Percentiles rank a stretch among this genome's conserved stretches.
Evolutionary conservation across 2,113 vertebrate species (phyloP).

Genomic region (Astur gentilis): DNA sequence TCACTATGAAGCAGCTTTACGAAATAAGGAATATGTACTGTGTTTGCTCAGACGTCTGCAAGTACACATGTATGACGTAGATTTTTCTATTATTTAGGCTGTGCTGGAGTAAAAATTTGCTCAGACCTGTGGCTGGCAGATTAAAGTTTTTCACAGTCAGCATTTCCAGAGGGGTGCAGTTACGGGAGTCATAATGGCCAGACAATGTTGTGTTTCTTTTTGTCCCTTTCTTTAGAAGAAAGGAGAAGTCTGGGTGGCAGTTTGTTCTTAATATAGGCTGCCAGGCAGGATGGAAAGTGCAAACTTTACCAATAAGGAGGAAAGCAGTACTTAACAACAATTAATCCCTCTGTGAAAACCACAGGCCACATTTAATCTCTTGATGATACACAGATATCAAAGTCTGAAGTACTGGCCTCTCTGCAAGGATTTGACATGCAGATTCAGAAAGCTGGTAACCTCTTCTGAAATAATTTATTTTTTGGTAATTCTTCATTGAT

Average conservation of each 20-base stretch:
- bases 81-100: background rate
- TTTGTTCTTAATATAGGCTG: slow-evolving; percentile 19
- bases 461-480: background rate
- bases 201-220: background rate
- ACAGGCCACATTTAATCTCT: background rate
- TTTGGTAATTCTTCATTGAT: background rate
- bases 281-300: background rate
- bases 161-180: background rate
- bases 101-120: background rate
- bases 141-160: background rate
- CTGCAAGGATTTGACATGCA: background rate
- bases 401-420: background rate
- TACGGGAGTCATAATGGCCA: background rate
- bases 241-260: slow-evolving; percentile 24
- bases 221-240: background rate
- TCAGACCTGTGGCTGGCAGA: background rate
- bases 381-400: background rate
- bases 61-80: background rate
- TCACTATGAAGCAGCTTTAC: background rate
- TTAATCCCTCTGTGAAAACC: background rate
- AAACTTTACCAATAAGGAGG: background rate
- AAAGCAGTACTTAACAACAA: background rate
- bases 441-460: background rate
- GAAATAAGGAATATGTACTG: background rate
- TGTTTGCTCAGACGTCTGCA: background rate